Evolutionary conservation across 2,888 invertebrate species (phyloP).

Genomic region (Catocala fraxini): DNA sequence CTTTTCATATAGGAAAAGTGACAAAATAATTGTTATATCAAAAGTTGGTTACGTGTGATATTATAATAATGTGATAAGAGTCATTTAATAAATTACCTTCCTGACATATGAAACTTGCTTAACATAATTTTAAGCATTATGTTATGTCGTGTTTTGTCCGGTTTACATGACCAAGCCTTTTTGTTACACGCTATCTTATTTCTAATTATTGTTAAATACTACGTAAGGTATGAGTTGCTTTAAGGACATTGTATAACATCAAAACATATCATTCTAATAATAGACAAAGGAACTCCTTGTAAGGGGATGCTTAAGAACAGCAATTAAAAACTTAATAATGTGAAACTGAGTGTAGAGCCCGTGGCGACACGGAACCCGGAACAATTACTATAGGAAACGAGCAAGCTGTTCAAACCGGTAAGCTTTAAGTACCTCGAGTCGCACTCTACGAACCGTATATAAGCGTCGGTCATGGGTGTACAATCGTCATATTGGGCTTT

Average conservation of each 20-base stretch:
- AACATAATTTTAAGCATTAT: too few relatives aligned
- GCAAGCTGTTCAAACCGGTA: constrained; percentile 21
- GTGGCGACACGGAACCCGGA: constrained; percentile 14
- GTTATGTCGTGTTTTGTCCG: too few relatives aligned
- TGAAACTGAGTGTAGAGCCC: constrained; percentile 9
- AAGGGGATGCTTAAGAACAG: constrained; percentile 5
- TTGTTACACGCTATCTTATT: too few relatives aligned
- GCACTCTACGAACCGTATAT: constrained; percentile 4
- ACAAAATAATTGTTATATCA: too few relatives aligned
- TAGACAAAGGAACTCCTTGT: not conserved
- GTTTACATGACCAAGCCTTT: too few relatives aligned
- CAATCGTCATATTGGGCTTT: not conserved
- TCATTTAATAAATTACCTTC: too few relatives aligned
- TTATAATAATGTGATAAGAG: too few relatives aligned
- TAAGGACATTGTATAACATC: not conserved
- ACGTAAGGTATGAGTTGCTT: too few relatives aligned
- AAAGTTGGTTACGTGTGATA: too few relatives aligned
- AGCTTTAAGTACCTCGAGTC: constrained; percentile 15
- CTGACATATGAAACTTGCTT: too few relatives aligned
- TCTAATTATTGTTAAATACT: too few relatives aligned
- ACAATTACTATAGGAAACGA: constrained; percentile 20
- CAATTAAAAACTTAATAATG: constrained; percentile 17
- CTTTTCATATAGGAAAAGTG: too few relatives aligned
- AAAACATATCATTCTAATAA: not conserved
- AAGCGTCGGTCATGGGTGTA: constrained; percentile 10